Evolutionary conservation across 2,113 vertebrate genomes (phyloP).

Genomic region (Nycticryphes semicollaris): DNA sequence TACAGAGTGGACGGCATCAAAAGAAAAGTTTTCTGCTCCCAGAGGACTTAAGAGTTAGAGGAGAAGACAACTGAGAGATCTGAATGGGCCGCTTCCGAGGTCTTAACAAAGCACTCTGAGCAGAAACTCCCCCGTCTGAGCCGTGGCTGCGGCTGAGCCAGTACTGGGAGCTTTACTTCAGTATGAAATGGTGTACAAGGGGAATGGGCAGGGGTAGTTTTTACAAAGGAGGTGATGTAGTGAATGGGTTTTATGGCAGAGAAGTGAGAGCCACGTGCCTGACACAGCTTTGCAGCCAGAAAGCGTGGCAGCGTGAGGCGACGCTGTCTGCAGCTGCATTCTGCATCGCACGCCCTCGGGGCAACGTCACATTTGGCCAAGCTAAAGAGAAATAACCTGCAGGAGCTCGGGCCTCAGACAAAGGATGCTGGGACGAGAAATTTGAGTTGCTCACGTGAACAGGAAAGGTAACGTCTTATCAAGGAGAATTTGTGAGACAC

Average conservation of each 20-base stretch:
- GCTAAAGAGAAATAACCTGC: background rate
- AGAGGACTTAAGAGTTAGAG: background rate
- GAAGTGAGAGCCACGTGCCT: background rate
- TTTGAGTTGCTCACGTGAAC: background rate
- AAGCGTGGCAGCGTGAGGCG: background rate
- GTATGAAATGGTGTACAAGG: background rate
- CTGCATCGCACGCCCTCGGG: fast-evolving
- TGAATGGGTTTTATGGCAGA: background rate
- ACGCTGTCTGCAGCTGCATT: background rate
- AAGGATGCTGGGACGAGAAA: background rate
- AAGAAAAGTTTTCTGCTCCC: background rate
- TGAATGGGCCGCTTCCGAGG: background rate
- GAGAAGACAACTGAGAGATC: background rate
- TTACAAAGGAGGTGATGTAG: background rate
- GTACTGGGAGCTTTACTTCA: background rate
- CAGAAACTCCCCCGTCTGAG: background rate
- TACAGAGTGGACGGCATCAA: background rate
- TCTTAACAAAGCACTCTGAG: background rate
- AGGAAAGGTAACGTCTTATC: background rate
- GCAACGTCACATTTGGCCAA: background rate
- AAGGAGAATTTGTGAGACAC: background rate
- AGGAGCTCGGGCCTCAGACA: background rate
- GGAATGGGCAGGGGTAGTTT: background rate
- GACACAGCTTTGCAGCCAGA: too few species aligned
- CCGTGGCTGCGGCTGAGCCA: background rate